Evolutionary conservation across 2,797 vertebrate species (phyloP).

Genomic region (Enoplosus armatus): DNA sequence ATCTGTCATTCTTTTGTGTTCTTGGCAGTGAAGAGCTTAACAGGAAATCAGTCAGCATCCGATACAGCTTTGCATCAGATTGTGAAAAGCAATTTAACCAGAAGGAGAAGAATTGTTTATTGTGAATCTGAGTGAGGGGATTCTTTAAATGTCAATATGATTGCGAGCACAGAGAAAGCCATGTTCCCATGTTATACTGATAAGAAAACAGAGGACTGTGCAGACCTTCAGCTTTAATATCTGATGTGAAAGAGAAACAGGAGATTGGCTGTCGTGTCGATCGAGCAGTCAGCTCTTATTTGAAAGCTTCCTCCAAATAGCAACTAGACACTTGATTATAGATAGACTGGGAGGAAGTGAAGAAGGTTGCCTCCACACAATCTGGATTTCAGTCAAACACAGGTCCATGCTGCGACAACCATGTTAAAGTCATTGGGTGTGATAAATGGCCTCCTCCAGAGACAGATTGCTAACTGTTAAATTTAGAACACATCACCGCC

Average conservation of each 20-base stretch:
- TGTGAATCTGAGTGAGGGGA: constrained; percentile 37
- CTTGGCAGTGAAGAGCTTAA: constrained; percentile 10
- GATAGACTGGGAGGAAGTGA: constrained; percentile 52
- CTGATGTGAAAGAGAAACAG: constrained; percentile 40
- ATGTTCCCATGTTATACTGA: constrained; percentile 30
- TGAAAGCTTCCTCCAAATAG: constrained; percentile 52
- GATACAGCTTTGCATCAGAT: constrained; percentile 46
- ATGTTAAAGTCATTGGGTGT: constrained; percentile 52
- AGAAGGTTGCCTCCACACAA: constrained; percentile 39
- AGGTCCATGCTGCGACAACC: constrained; percentile 41
- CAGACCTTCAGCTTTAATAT: constrained; percentile 58
- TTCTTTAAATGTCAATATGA: constrained; percentile 56
- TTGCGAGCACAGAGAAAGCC: constrained; percentile 4
- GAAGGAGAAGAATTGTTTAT: constrained; percentile 38
- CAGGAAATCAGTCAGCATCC: constrained; percentile 50
- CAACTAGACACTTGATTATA: constrained; percentile 41
- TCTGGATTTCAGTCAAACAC: constrained; percentile 60
- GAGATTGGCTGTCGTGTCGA: constrained; percentile 50
- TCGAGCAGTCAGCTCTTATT: constrained; percentile 46
- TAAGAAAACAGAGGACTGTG: constrained; percentile 42
- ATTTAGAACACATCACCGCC: constrained; percentile 58
- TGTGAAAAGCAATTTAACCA: constrained; percentile 59
- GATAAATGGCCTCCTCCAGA: constrained; percentile 62
- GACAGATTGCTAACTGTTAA: constrained; percentile 61
- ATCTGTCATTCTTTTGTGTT: constrained; percentile 19